A percentile compares a stretch with the other conserved stretches of the same genome.
phyloP scores from a whole-genome alignment of 2,888 invertebrate species.

The Pterostichus niger region DNA sequence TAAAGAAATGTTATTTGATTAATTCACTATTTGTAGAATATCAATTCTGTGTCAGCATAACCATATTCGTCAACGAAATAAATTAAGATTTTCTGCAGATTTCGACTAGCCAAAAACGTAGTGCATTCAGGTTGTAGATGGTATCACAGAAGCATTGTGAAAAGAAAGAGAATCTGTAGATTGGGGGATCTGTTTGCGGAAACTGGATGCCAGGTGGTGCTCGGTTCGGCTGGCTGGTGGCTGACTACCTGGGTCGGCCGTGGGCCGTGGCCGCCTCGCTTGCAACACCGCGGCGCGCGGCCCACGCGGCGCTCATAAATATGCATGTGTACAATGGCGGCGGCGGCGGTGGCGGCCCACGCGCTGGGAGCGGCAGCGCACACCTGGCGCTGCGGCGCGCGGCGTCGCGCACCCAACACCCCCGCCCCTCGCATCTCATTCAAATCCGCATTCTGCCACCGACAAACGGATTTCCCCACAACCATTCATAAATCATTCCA shows the following conservation, averaged over 20 bases:
- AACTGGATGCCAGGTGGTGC: conserved; percentile 40
- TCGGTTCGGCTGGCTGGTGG: not conserved
- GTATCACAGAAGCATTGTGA: not conserved
- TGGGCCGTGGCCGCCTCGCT: conserved; percentile 62
- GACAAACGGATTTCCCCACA: conserved; percentile 15
- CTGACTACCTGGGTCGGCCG: conserved; percentile 42
- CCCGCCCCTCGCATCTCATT: not conserved
- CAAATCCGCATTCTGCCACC: conserved; percentile 14
- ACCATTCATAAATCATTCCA: conserved; percentile 25
- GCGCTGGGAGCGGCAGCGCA: conserved; percentile 72
- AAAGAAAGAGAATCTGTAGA: not conserved
- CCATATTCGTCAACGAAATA: too few relatives aligned
- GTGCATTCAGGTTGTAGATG: not conserved
- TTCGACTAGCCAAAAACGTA: not conserved
- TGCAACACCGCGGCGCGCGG: conserved; percentile 70
- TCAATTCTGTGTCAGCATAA: too few relatives aligned
- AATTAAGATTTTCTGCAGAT: not conserved
- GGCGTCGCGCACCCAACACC: conserved; percentile 2
- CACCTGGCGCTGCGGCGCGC: conserved; percentile 40
- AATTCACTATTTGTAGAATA: too few relatives aligned
- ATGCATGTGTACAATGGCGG: conserved; percentile 73
- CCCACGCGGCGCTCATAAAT: conserved; percentile 73
- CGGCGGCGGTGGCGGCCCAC: conserved; percentile 72
- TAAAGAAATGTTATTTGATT: too few relatives aligned
- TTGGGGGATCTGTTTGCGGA: conserved; percentile 43